These are phyloP conservation scores for Diarsia rubi DNA, from an alignment of 2,888 invertebrate genomes.

Conservation along the genomic window DNA sequence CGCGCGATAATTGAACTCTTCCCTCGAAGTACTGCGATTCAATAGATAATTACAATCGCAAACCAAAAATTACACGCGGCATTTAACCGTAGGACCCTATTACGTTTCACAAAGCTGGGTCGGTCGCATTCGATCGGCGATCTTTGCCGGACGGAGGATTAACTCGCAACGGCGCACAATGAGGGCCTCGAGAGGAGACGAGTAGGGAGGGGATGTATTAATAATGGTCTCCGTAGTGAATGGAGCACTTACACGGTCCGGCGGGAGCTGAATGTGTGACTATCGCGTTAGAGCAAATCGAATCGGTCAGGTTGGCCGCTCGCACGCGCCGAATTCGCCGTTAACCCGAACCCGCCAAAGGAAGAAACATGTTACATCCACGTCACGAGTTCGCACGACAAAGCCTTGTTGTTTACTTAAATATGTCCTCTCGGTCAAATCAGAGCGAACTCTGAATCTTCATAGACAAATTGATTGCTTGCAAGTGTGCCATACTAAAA, in stretches of 20 bases:
- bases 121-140: conserved; percentile 86
- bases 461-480: conserved; percentile 3
- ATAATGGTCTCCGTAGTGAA: conserved; percentile 88
- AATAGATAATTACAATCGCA: conserved; percentile 90
- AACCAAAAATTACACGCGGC: conserved; percentile 90
- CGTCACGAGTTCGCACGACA: conserved; percentile 68
- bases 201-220: conserved; percentile 87
- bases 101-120: conserved; percentile 87
- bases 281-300: conserved; percentile 89
- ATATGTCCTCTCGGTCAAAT: conserved; percentile 9
- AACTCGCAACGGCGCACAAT: conserved; percentile 86
- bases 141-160: conserved; percentile 88
- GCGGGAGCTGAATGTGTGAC: conserved; percentile 89
- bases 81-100: conserved; percentile 88
- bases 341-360: conserved; percentile 78
- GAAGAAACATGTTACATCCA: conserved; percentile 74
- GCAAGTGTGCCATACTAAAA: background rate
- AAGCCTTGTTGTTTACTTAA: conserved; percentile 60
- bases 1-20: conserved; percentile 89
- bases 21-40: conserved; percentile 84
- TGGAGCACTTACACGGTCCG: conserved; percentile 90
- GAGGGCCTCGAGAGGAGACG: conserved; percentile 85
- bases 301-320: conserved; percentile 84
- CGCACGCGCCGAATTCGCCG: conserved; percentile 84
- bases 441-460: background rate